Evolutionary conservation across 2,113 vertebrate species (phyloP).

Genomic region (Ceyx margarethae): DNA sequence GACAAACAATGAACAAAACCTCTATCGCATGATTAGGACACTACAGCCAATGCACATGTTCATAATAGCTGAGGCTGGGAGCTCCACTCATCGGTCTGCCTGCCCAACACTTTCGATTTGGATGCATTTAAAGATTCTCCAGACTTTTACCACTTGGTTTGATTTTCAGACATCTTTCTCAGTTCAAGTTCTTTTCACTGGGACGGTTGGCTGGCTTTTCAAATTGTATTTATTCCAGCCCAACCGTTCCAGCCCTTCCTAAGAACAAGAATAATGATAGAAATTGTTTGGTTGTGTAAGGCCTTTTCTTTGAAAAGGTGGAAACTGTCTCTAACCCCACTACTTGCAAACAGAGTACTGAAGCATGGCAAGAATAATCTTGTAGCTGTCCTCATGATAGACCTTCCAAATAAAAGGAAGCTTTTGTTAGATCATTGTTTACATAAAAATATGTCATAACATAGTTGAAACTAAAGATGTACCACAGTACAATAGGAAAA

Average conservation of each 20-base stretch:
- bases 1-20: slow-evolving; percentile 20
- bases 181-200: background rate
- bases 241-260: background rate
- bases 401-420: background rate
- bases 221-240: slow-evolving; percentile 45
- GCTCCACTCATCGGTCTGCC: background rate
- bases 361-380: background rate
- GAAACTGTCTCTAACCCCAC: background rate
- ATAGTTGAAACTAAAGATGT: background rate
- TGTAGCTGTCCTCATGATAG: background rate
- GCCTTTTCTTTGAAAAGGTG: background rate
- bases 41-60: background rate
- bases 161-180: slow-evolving; percentile 19
- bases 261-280: background rate
- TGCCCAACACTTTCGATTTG: background rate
- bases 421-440: background rate
- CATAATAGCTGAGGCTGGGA: background rate
- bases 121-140: background rate
- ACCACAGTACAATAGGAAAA: background rate
- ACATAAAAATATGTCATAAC: background rate
- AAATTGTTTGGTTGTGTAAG: background rate
- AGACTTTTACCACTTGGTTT: background rate
- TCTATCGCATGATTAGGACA: background rate
- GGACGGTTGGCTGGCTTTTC: slow-evolving; percentile 31
- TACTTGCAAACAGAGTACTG: background rate